A percentile compares a stretch with the other conserved stretches of the same genome.
phyloP scores from a whole-genome alignment of 2,797 vertebrate species.

The Syndactyla subalaris region DNA sequence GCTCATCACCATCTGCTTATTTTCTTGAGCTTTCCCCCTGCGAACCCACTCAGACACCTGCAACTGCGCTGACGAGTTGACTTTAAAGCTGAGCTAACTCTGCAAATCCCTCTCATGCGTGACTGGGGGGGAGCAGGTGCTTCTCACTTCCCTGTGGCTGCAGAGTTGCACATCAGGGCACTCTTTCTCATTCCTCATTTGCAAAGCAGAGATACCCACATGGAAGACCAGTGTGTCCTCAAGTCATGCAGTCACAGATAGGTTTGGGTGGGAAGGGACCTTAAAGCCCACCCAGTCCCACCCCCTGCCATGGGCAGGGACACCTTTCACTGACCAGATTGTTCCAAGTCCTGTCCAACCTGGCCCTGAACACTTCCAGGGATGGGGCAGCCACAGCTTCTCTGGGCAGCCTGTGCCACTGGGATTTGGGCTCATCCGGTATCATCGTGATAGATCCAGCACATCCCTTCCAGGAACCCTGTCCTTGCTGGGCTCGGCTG shows the following conservation, averaged over 20 bases:
- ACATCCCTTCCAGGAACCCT: not conserved
- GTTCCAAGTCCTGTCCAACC: fast-evolving
- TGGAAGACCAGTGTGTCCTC: not conserved
- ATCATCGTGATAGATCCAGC: fast-evolving
- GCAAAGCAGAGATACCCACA: not conserved
- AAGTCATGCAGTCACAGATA: not conserved
- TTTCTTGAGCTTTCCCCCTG: not conserved
- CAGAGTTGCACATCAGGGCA: not conserved
- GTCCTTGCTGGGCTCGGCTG: not conserved
- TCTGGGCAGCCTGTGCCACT: not conserved
- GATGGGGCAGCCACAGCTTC: not conserved
- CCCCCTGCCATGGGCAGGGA: not conserved
- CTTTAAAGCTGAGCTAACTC: slow-evolving; percentile 17
- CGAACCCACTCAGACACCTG: slow-evolving; percentile 18
- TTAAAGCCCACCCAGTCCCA: not conserved
- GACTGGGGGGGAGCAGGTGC: not conserved
- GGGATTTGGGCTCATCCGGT: not conserved
- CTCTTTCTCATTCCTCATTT: not conserved
- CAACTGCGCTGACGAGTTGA: not conserved
- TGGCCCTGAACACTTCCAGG: not conserved
- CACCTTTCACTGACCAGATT: fast-evolving
- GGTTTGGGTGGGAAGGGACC: not conserved
- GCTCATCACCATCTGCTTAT: slow-evolving; percentile 44
- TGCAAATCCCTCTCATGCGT: not conserved
- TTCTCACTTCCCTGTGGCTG: not conserved